phyloP scores from a whole-genome alignment of 2,888 invertebrate genomes.

The Punctoribates punctum region DNA sequence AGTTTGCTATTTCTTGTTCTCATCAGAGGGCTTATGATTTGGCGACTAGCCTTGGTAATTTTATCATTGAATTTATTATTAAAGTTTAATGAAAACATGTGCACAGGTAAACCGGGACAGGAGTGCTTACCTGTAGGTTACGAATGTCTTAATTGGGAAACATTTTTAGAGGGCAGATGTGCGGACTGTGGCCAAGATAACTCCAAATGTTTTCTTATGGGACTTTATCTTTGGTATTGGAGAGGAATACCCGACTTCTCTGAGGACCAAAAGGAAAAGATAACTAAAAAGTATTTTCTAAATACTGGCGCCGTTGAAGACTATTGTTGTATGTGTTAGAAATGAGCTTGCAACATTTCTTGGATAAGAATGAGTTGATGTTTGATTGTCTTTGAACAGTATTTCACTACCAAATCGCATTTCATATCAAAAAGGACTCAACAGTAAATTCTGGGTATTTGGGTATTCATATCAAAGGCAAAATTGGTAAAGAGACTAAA shows the following conservation, averaged over 20 bases:
- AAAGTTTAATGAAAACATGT: not conserved
- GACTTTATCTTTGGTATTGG: not conserved
- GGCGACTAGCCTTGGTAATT: not conserved
- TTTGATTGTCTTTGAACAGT: not conserved
- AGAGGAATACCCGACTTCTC: not conserved
- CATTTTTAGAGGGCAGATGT: slow-evolving; percentile 18
- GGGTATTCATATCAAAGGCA: too few relatives aligned
- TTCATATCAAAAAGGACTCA: not conserved
- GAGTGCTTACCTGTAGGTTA: not conserved
- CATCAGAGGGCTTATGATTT: not conserved
- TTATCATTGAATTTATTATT: too few relatives aligned
- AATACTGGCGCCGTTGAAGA: not conserved
- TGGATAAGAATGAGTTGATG: too few relatives aligned
- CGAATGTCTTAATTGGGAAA: not conserved
- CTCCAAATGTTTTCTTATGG: not conserved
- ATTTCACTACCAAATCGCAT: slow-evolving; percentile 19
- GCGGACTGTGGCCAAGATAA: not conserved
- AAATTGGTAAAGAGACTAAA: too few relatives aligned
- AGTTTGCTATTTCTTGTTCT: not conserved
- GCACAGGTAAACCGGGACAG: too few relatives aligned
- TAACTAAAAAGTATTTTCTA: not conserved
- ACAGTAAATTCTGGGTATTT: not conserved
- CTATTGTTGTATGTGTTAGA: not conserved
- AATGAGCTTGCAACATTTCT: too few relatives aligned
- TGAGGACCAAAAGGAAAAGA: not conserved